These are phyloP conservation scores for Pterobdella sp. DNA, from an alignment of 2,888 invertebrate species.

Conservation along the genomic window DNA sequence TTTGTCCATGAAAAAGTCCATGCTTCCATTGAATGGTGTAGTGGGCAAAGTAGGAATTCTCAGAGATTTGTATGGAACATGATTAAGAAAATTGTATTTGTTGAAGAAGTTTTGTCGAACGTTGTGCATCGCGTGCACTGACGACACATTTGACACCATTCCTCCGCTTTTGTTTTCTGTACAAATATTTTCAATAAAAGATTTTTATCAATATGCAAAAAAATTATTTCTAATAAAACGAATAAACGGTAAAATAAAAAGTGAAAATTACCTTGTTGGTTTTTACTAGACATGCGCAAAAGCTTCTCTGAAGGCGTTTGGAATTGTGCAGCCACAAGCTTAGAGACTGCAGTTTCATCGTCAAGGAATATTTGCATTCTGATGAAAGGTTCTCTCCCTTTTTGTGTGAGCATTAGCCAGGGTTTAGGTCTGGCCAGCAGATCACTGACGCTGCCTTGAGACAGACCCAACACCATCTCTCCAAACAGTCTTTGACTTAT, in stretches of 20 bases:
- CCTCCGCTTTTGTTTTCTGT: conserved; percentile 33
- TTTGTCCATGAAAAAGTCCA: conserved; percentile 16
- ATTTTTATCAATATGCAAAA: conserved; percentile 43
- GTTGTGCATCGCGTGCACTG: conserved; percentile 14
- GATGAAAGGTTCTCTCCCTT: conserved; percentile 70
- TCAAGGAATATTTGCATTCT: conserved; percentile 79
- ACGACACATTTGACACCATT: background rate
- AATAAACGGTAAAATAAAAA: background rate
- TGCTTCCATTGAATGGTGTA: background rate
- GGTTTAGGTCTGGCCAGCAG: conserved; percentile 92
- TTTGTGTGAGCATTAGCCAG: conserved; percentile 98
- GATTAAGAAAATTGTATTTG: conserved; percentile 25
- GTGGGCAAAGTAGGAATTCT: conserved; percentile 7
- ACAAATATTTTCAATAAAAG: background rate
- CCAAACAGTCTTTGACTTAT: conserved; percentile 94
- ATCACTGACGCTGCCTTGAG: conserved; percentile 85
- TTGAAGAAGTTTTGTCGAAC: background rate
- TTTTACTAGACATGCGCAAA: conserved; percentile 22
- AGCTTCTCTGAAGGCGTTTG: conserved; percentile 81
- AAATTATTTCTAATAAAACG: conserved; percentile 31
- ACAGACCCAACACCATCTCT: conserved; percentile 74
- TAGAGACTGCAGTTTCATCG: conserved; percentile 86
- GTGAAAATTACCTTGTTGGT: conserved; percentile 10
- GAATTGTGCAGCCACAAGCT: conserved; percentile 89
- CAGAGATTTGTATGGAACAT: conserved; percentile 14